A percentile compares a stretch with the other conserved stretches of the same genome.
These are phyloP conservation scores for Champsocephalus esox DNA, from an alignment of 2,797 vertebrate species.

Conservation along the genomic window DNA sequence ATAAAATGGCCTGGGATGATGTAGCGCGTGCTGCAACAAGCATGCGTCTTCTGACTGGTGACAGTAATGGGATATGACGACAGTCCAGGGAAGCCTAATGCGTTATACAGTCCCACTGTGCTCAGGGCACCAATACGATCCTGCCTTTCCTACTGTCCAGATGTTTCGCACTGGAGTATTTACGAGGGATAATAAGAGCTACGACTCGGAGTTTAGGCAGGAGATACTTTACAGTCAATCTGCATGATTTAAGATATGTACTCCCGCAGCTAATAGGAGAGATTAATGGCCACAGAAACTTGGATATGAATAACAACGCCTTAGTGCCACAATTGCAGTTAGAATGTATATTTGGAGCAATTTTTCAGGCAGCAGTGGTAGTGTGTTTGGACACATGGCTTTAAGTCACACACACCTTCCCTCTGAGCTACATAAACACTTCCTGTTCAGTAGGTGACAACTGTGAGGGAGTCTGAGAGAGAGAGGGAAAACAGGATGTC, in stretches of 20 bases:
- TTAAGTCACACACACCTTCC: slow-evolving; percentile 64
- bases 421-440: slow-evolving; percentile 63
- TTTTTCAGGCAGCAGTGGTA: slow-evolving; percentile 27
- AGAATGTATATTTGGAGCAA: slow-evolving; percentile 8
- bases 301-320: background rate
- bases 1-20: slow-evolving; percentile 29
- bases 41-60: slow-evolving; percentile 12
- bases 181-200: slow-evolving; percentile 60
- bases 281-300: background rate
- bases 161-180: slow-evolving; percentile 66
- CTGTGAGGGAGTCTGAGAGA: slow-evolving; percentile 3
- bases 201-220: slow-evolving; percentile 55
- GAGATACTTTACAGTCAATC: slow-evolving; percentile 61
- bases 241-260: slow-evolving; percentile 25
- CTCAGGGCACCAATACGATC: slow-evolving; percentile 62
- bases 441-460: slow-evolving; percentile 69
- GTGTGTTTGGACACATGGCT: slow-evolving; percentile 51
- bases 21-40: slow-evolving; percentile 18
- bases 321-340: too few relatives aligned
- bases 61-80: slow-evolving; percentile 46
- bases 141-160: slow-evolving; percentile 60
- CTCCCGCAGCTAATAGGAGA: background rate
- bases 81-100: slow-evolving; percentile 51
- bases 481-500: slow-evolving; percentile 16
- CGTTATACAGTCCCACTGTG: slow-evolving; percentile 58